Evolutionary conservation across 2,797 vertebrate genomes (phyloP).

Genomic region (Rhynchonycteris naso): DNA sequence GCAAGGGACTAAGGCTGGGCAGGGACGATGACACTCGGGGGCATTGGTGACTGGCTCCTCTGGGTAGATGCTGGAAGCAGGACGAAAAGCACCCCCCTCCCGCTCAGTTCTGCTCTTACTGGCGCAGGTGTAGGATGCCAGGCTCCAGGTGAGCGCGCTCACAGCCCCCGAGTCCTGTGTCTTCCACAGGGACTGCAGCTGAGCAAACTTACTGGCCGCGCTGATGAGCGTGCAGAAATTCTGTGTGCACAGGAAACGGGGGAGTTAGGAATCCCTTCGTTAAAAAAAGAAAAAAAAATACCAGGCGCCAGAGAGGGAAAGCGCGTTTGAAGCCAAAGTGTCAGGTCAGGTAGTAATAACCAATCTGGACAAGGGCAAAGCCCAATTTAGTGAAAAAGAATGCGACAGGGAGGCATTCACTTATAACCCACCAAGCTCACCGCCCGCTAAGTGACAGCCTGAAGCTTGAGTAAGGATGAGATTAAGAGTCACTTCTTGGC

Average conservation of each 20-base stretch:
- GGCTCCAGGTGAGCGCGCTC: constrained; percentile 92
- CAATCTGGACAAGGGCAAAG: not conserved
- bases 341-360: not conserved
- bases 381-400: not conserved
- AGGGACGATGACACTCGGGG: not conserved
- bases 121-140: constrained; percentile 91
- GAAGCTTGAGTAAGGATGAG: not conserved
- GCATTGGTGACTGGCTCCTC: not conserved
- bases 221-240: constrained; percentile 94
- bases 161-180: constrained; percentile 90
- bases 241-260: constrained; percentile 83
- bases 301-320: not conserved
- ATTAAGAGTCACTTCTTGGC: not conserved
- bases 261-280: not conserved
- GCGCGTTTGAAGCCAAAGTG: not conserved
- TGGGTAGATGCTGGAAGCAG: rapidly evolving
- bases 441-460: not conserved
- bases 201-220: constrained; percentile 92
- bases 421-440: too few relatives aligned
- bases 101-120: constrained; percentile 85
- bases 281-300: rapidly evolving
- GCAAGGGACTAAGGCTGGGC: not conserved
- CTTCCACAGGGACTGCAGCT: constrained; percentile 93
- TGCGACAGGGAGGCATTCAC: too few relatives aligned
- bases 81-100: too few relatives aligned